Evolutionary conservation across 2,888 invertebrate genomes (phyloP), one percentile per base, ranked within the genome.

Genomic region (Gandaritis pyraliata): DNA sequence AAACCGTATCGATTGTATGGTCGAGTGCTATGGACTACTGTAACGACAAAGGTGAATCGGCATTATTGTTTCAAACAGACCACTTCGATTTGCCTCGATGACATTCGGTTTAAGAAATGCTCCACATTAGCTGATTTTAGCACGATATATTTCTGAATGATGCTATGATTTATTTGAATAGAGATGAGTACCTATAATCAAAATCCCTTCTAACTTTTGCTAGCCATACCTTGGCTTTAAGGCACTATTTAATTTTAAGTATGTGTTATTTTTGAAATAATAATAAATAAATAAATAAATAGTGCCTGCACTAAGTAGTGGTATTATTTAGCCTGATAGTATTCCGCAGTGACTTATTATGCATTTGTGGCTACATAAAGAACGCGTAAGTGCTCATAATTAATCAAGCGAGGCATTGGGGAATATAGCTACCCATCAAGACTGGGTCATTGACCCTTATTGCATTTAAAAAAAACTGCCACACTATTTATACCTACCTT

Each of bases 1-100:
- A 68, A 59, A 68, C 68, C 70, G 72, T 72, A 76, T 77, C 72
- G 70, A 70, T 72, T 70, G 66, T 67, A 69, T 68, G 65, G 65
- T 71, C 53, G 64, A 64, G 68, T 51, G 56, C 51, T n/a, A 47
- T 38, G 13, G 23, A 13, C 39, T 58, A 52, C 52, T 53, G 47
- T 53, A 52, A 16, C 52, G 18, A 23, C 36, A 15, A n/a, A 43
- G 23, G 1, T 46, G 8, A 23, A 45, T 46, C n/a, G 30, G 33
- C 30, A 18, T 53, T 41, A 38, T 47, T 7, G 11, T 38, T 29
- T 15, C 36, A 13, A 38, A 13, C 7, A 10, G 13, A 11, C 11
- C 18, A 36, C 39, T 23, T 43, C 1, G n/a, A 15, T 54, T 46
- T 8, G 6, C n/a, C 3, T 23, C 23, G 0, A 15, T 46, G n/a